Conservation (phyloP, 2,113 vertebrate species). For the Lepus americanus region DNA sequence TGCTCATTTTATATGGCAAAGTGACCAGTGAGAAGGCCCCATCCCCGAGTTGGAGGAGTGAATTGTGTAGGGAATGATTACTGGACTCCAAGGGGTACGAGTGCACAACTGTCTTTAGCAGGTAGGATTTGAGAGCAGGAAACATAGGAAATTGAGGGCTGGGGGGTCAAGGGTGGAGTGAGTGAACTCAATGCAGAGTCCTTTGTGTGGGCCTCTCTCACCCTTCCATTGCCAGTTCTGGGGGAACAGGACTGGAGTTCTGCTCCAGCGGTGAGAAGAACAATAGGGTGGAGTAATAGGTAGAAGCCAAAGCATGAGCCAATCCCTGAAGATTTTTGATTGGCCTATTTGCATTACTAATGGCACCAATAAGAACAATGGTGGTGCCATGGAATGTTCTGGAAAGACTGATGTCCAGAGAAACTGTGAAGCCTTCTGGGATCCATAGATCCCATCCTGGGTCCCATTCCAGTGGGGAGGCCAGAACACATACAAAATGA, state of each 20-base stretch:
- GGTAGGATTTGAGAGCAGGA: background rate
- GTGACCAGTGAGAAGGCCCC: background rate
- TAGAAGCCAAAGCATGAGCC: rapidly evolving
- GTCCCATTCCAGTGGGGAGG: background rate
- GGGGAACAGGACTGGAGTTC: background rate
- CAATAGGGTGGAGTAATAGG: background rate
- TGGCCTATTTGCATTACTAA: background rate
- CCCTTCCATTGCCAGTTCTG: no score
- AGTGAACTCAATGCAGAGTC: background rate
- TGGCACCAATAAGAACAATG: background rate
- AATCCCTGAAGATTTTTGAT: background rate
- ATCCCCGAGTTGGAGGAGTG: background rate
- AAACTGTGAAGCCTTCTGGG: background rate
- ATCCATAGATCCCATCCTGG: background rate
- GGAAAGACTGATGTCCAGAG: background rate
- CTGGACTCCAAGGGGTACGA: background rate
- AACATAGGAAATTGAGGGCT: background rate
- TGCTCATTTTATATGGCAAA: background rate
- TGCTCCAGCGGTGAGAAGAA: background rate
- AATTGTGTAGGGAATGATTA: background rate
- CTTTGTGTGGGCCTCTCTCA: rapidly evolving
- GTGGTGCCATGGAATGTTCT: background rate
- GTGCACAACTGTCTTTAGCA: background rate
- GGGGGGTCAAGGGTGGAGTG: background rate
- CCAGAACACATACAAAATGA: background rate